Evolutionary conservation across 2,113 vertebrate species (phyloP).

Genomic region (Ursus arctos): DNA sequence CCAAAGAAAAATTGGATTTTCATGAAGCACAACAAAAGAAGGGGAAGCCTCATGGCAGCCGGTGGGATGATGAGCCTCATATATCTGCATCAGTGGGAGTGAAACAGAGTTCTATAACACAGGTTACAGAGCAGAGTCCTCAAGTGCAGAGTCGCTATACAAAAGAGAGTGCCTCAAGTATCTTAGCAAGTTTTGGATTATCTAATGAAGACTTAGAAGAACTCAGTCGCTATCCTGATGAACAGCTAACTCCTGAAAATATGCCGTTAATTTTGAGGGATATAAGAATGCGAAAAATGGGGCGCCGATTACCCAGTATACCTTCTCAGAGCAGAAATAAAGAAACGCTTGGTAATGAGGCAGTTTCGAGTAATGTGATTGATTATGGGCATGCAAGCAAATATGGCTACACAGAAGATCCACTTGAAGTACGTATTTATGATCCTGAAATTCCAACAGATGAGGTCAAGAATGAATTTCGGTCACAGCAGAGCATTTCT

Average conservation of each 20-base stretch:
- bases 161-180: constrained; percentile 94
- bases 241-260: constrained; percentile 95
- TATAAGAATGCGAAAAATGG: constrained; percentile 93
- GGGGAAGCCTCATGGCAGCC: constrained; percentile 75
- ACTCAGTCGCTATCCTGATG: constrained; percentile 94
- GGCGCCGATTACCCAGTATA: constrained; percentile 76
- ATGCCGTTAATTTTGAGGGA: constrained; percentile 95
- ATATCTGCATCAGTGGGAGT: constrained; percentile 60
- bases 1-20: constrained; percentile 86
- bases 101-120: constrained; percentile 70
- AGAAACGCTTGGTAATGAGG: constrained; percentile 80
- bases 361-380: constrained; percentile 92
- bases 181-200: constrained; percentile 95
- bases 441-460: constrained; percentile 82
- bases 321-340: constrained; percentile 83
- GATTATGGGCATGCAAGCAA: constrained; percentile 97
- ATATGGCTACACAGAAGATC: constrained; percentile 89
- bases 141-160: constrained; percentile 90
- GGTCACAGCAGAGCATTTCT: constrained; percentile 73
- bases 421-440: constrained; percentile 84
- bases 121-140: constrained; percentile 78
- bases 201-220: constrained; percentile 96
- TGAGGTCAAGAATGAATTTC: constrained; percentile 85
- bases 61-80: constrained; percentile 83
- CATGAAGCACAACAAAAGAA: constrained; percentile 86